Evolutionary conservation across 2,888 invertebrate species (phyloP).

Genomic region (Neoitamus cyanurus): DNA sequence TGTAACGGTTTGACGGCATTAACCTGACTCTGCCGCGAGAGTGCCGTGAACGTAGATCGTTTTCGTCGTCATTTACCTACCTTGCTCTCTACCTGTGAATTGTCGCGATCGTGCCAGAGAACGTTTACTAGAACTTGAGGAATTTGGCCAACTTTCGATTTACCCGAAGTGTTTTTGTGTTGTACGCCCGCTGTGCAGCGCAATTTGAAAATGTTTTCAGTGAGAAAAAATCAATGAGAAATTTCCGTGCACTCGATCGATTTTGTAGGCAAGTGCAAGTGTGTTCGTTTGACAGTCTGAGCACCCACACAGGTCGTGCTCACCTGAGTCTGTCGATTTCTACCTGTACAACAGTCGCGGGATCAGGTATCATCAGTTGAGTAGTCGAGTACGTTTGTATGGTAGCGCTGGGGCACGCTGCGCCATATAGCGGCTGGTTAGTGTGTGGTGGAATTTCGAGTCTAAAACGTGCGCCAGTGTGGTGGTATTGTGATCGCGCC

Average conservation of each 20-base stretch:
- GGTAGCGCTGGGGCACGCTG: background rate
- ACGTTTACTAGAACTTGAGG: background rate
- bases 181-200: background rate
- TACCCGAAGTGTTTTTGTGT: background rate
- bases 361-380: background rate
- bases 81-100: background rate
- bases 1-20: slow-evolving; percentile 42
- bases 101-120: slow-evolving; percentile 12
- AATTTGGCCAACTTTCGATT: background rate
- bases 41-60: slow-evolving; percentile 22
- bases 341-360: background rate
- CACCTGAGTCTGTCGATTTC: background rate
- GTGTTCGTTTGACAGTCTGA: slow-evolving; percentile 12
- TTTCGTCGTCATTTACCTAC: background rate
- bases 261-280: background rate
- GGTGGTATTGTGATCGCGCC: background rate
- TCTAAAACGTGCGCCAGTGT: background rate
- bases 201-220: background rate
- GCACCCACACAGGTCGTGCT: background rate
- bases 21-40: slow-evolving; percentile 31
- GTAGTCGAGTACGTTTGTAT: background rate
- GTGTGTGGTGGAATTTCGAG: background rate
- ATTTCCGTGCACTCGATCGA: background rate
- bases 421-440: background rate
- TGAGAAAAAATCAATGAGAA: slow-evolving; percentile 8